Base-by-base conservation (phyloP, 2,797 vertebrate species). In the Poeciliopsis presidionis region DNA sequence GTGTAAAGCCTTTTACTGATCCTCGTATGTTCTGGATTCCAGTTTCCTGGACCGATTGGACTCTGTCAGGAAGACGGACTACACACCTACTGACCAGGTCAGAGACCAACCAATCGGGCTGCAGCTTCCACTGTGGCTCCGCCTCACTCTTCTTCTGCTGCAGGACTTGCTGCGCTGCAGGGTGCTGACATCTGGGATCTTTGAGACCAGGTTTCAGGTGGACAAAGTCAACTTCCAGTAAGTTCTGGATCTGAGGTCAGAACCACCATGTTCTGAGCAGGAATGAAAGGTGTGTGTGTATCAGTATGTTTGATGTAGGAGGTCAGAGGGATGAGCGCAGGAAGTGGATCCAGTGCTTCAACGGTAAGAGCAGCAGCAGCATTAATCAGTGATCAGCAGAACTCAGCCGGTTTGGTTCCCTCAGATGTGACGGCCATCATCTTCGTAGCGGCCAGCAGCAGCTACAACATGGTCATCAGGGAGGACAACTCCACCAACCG, bases 151-250 rank as follows among this genome's bases (percentile, higher is more conserved):
- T 11, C 25, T 73, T 79, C 73, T 75, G 33, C 59, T 77, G 61
- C 85, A 99, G 98, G 98, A 99, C 90, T 93, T 99, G 83, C 91
- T 99, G 91, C 96, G 98, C 81, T 99, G 98, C 96, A 95, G 98
- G 95, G 98, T 99, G 92, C 93, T 99, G 93, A 99, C 98, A 69
- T 99, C 98, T 81, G 98, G 98, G 80, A 99, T 99, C 92, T 97
- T 98, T 89, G 98, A 99, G 93, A 99, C 97, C 75, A 94, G 97
- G 90, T 99, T 99, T 93, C 98, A 99, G 95, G 98, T 99, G 90
- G 98, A 99, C 95, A 99, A 98, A 95, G 98, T 99, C 92, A 98
- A 99, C 95, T 99, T 99, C 92, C 98, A 99, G 98, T 99, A 93
- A 98, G 98, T 98, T 49, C 14, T 43, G 45, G 12, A 61, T 9